These are phyloP conservation scores for Polydrusus tereticollis DNA, from an alignment of 2,888 invertebrate species.

Conservation along the genomic window DNA sequence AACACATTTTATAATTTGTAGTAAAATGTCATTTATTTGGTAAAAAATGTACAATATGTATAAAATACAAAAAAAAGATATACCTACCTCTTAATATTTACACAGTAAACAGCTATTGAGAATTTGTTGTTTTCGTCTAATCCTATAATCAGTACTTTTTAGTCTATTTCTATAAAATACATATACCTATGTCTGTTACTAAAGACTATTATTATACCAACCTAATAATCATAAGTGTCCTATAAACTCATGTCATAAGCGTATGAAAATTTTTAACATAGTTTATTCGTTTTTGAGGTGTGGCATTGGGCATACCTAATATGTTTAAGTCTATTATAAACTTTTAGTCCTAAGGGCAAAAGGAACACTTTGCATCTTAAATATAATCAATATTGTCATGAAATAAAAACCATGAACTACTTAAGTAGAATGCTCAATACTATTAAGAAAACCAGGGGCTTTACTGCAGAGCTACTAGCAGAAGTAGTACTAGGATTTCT, in stretches of 20 bases:
- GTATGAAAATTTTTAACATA: background rate
- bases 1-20: background rate
- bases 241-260: background rate
- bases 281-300: background rate
- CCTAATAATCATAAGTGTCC: background rate
- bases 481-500: background rate
- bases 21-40: slow-evolving; percentile 26
- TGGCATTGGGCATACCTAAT: too few relatives aligned
- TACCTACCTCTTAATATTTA: slow-evolving; percentile 25
- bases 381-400: too few relatives aligned
- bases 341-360: too few relatives aligned
- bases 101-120: slow-evolving; percentile 25
- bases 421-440: slow-evolving; percentile 18
- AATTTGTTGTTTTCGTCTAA: background rate
- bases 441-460: slow-evolving; percentile 2
- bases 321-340: too few relatives aligned
- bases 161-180: background rate
- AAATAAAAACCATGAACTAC: too few relatives aligned
- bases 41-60: slow-evolving; percentile 36
- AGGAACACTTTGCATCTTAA: too few relatives aligned
- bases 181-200: too few relatives aligned
- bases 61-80: too few relatives aligned
- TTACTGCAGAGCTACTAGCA: background rate
- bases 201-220: too few relatives aligned
- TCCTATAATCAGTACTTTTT: background rate